Base-by-base conservation (phyloP, 2,888 invertebrate species). In the Lacanobia oleracea region DNA sequence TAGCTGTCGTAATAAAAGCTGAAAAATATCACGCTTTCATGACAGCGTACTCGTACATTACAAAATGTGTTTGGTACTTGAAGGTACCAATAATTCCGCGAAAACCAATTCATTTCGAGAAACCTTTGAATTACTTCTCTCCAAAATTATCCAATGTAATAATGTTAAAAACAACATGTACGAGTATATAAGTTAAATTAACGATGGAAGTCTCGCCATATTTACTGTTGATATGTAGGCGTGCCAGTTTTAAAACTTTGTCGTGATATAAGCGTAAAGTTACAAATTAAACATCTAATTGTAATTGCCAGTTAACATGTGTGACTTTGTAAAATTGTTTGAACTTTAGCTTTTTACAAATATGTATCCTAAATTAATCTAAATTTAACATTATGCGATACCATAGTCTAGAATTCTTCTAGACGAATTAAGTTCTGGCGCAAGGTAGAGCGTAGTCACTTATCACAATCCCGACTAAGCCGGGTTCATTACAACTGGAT, bases 221-320 rank as follows among this genome's bases (percentile, higher is more conserved):
- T 53, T 60, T 72, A 62, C 72, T n/a, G 70, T 53, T 74, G 70
- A 82, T 75, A 78, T 70, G 71, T 69, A 65, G 64, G 60, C 61
- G 63, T 66, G 72, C 56, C 68, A 71, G 56, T 72, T 75, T 59
- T 64, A 70, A 68, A 83, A 85, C 80, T 83, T 85, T 62, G 69
- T 51, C 57, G 57, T 67, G 51, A 71, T 75, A 64, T 79, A 71
- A 79, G 61, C 66, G 73, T 57, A 67, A 79, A 85, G 83, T 83
- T 79, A 56, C 53, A 64, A 84, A 83, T 85, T 69, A 62, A 79
- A 71, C 64, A 73, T 72, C 43, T 83, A 83, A 83, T 85, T 85
- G 69, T 82, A 76, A 82, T 79, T 85, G 23, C 70, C 56, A 67
- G 57, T 62, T 67, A 67, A 79, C 72, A 74, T 66, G 67, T 74